A percentile compares a stretch with the other conserved stretches of the same genome.
Evolutionary conservation across 1,140 invertebrate genomes (phyloP).

Genomic region (Rhagoletis zephyria): DNA sequence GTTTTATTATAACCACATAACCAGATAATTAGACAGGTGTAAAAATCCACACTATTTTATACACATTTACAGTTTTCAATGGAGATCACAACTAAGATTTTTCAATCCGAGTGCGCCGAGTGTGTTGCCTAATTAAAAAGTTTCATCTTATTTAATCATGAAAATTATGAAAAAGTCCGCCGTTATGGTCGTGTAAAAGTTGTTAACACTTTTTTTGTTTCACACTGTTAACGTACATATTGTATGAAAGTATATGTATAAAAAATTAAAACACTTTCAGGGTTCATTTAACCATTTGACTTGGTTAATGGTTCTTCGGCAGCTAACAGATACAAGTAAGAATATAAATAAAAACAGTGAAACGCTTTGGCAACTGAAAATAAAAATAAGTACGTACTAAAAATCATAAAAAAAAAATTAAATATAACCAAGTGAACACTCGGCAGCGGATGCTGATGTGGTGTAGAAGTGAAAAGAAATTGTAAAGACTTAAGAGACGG

Average conservation of each 20-base stretch:
- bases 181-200: too few species aligned
- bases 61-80: too few species aligned
- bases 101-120: too few species aligned
- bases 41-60: too few species aligned
- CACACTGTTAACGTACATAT: neutral
- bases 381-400: conserved; percentile 28
- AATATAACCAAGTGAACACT: neutral
- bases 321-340: neutral
- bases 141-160: too few species aligned
- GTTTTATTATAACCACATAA: too few species aligned
- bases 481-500: neutral
- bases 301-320: neutral
- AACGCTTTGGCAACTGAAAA: conserved; percentile 17
- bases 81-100: too few species aligned
- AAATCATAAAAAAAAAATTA: neutral
- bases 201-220: neutral
- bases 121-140: too few species aligned
- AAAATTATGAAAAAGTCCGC: too few species aligned
- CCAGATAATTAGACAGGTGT: too few species aligned
- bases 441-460: neutral
- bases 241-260: neutral
- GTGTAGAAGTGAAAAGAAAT: conserved; percentile 14
- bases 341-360: conserved; percentile 14
- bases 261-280: conserved; percentile 8
- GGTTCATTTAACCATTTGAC: neutral